Evolutionary conservation across 2,113 vertebrate species (phyloP).

Genomic region (Eublepharis macularius): DNA sequence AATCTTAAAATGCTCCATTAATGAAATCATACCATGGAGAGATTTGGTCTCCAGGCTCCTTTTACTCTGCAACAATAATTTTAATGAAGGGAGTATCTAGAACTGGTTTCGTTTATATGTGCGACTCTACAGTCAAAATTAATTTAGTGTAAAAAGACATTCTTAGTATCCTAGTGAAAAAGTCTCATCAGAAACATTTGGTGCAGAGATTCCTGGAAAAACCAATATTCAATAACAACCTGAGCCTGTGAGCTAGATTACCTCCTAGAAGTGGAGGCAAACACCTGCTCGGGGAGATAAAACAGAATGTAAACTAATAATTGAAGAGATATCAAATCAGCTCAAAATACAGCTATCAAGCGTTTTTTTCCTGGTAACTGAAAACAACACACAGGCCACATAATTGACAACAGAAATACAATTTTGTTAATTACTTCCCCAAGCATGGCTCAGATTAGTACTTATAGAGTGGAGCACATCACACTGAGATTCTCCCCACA

Average conservation of each 20-base stretch:
- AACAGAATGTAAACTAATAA: slow-evolving; percentile 51
- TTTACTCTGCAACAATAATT: slow-evolving; percentile 27
- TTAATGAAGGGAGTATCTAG: slow-evolving; percentile 14
- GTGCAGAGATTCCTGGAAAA: slow-evolving; percentile 50
- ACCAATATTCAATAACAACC: slow-evolving; percentile 55
- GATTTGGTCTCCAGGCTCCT: slow-evolving; percentile 13
- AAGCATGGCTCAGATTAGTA: fast-evolving
- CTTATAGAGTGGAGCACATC: neutral
- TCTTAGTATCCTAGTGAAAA: slow-evolving; percentile 30
- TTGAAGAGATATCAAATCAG: slow-evolving; percentile 14
- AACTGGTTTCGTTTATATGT: neutral
- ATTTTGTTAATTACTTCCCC: slow-evolving; percentile 28
- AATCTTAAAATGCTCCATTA: slow-evolving; percentile 31
- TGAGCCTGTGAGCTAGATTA: slow-evolving; percentile 25
- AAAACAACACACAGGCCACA: slow-evolving; percentile 24
- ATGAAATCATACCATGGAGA: slow-evolving; percentile 15
- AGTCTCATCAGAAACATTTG: slow-evolving; percentile 36
- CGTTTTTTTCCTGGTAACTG: slow-evolving; percentile 29
- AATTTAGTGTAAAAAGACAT: slow-evolving; percentile 28
- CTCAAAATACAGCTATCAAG: slow-evolving; percentile 41
- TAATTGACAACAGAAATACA: slow-evolving; percentile 27
- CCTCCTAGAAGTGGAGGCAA: slow-evolving; percentile 50
- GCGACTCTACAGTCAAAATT: slow-evolving; percentile 25
- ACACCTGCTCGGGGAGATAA: slow-evolving; percentile 58
- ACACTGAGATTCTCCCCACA: neutral